These are phyloP conservation scores for Conger conger DNA, from an alignment of 2,113 vertebrate genomes.

Conservation along the genomic window DNA sequence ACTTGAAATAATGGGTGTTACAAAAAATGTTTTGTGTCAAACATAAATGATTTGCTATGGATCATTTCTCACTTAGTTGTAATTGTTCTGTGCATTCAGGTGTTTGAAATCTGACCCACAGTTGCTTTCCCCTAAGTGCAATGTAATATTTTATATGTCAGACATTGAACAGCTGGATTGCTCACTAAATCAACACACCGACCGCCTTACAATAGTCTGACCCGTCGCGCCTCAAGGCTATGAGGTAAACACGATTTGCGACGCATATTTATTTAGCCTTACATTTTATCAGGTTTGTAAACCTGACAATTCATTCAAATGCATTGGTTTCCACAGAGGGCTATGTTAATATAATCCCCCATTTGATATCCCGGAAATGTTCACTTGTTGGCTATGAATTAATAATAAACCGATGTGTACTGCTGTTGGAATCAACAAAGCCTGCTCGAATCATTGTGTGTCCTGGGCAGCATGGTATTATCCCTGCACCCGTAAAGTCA, in stretches of 20 bases:
- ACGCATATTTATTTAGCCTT: conserved; percentile 9
- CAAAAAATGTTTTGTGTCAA: too few species aligned
- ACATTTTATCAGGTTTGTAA: not conserved
- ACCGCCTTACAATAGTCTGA: not conserved
- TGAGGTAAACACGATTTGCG: not conserved
- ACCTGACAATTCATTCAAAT: not conserved
- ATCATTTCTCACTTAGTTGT: not conserved
- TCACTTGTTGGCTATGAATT: not conserved
- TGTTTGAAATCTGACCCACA: not conserved
- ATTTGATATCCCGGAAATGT: not conserved
- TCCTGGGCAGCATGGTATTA: not conserved
- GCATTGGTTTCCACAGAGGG: not conserved
- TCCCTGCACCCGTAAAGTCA: not conserved
- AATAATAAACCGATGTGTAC: not conserved
- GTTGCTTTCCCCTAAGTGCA: not conserved
- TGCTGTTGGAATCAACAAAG: not conserved
- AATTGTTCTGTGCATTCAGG: not conserved
- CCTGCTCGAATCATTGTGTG: not conserved
- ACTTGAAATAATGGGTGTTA: not conserved
- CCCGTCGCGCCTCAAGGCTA: not conserved
- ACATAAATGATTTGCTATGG: not conserved
- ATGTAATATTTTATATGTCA: not conserved
- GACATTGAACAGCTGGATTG: not conserved
- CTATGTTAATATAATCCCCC: not conserved
- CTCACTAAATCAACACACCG: not conserved